Base-by-base conservation (phyloP, 2,113 vertebrate species). In the Axis porcinus region DNA sequence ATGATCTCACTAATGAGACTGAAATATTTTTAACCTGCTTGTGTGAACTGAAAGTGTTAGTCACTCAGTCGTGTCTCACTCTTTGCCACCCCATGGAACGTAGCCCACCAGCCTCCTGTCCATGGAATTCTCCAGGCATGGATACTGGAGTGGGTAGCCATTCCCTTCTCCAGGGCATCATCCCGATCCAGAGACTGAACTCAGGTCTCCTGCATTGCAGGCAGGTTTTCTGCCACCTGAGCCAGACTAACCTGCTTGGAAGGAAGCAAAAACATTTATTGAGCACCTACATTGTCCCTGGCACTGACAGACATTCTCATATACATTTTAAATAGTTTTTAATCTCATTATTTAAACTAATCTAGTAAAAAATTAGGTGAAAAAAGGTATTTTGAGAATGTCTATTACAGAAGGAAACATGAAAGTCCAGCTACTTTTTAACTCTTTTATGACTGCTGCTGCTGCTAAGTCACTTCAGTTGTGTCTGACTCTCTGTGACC, bases 231-330 rank as follows among this genome's bases (percentile, higher is more conserved):
- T 43, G 25, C 23, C 70, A 43, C 12, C 40, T 76, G 40, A 76
- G 40, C 23, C 21, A 76, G 40, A 76, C 70, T 43, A 76, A 43
- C 21, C 27, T 78, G 62, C 47, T 93, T 64, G 21, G 50, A 97
- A 94, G 45, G 33, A 95, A 94, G 76, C n/a, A 83, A 95, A 97
- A 84, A 4, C 60, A 79, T 67, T 94, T 82, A 82, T 33, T 60
- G 91, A 96, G 36, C 28, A 91, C 8, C 33, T 76, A n/a, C 25
- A 45, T 64, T 55, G 30, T 74, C 17, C 13, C 85, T 96, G 54
- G 21, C 30, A 76, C 55, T 78, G 40, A 23, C 50, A 36, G 40
- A 86, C 4, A 84, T 86, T 89, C 79, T 92, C 13, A 47, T 30
- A 67, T 57, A 9, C 27, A 70, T 95, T 64, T 88, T 64, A 60